Base-by-base conservation (phyloP, 2,113 vertebrate species). In the Furnarius figulus region DNA sequence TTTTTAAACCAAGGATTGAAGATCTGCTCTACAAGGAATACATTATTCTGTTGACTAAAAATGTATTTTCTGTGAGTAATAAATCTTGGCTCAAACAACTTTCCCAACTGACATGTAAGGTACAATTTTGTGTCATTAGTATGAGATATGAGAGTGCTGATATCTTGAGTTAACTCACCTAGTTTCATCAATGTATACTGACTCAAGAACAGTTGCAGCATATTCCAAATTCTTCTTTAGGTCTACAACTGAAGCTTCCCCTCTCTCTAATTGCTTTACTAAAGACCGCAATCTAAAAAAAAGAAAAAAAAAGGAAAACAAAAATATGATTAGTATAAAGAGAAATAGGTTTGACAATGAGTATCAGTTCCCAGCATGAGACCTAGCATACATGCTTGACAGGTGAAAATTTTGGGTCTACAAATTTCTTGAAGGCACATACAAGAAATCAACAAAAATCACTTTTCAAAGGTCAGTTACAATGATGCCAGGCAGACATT, bases 181-280 rank as follows among this genome's bases (percentile, higher is more conserved):
- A 4, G 99, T 99, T 98, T 99, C 99, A 28, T 99, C 99, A 49
- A 99, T 99, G 97, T 99, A 99, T 35, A 99, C 99, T 3, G 99
- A 99, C 95, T 99, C 99, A 79, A 99, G 98, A 87, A 99, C 99
- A 11, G 98, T 98, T 0, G 99, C 99, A 6, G 99, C 99, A 98
- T 99, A 99, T 95, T 99, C 99, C 33, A 99, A 98, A 97, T 99
- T 99, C 98, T 99, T 99, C 98, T 99, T 99, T 52, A 99, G 98
- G 94, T 99, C 99, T 33, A 98, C 98, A 40, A 99, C 98, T 2
- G 99, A 99, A 82, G 99, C 99, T 94, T 99, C 99, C 25, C 99
- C 99, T 97, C 99, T 98, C 90, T 99, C 99, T 95, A 99, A 96
- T 30, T 99, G 99, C 87, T 99, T 99, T 90, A 99, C 98, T 98